These are phyloP conservation scores for Eulemur mongoz DNA, from an alignment of 2,797 vertebrate genomes.

Conservation along the genomic window DNA sequence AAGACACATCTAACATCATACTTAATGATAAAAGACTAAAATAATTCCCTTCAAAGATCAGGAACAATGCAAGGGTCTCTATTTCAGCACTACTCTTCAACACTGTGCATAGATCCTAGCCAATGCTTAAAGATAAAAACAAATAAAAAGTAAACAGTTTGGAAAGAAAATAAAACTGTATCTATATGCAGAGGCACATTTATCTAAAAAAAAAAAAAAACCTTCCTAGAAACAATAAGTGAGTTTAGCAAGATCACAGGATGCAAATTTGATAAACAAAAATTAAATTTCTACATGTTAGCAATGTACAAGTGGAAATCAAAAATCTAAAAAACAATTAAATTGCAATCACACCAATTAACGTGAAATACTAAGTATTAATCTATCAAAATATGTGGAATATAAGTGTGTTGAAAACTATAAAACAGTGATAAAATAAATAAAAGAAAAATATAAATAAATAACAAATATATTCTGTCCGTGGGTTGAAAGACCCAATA, in stretches of 20 bases:
- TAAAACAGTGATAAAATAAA: background rate
- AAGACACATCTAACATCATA: no score
- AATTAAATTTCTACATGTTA: background rate
- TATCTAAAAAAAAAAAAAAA: background rate
- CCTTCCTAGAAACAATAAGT: background rate
- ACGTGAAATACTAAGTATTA: background rate
- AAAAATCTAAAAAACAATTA: background rate
- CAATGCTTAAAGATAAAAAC: background rate
- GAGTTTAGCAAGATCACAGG: background rate
- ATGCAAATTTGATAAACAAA: background rate
- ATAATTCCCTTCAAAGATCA: no score
- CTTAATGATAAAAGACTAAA: background rate
- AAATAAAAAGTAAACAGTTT: background rate
- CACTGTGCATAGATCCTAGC: background rate
- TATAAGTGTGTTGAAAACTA: background rate
- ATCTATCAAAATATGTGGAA: background rate
- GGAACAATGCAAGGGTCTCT: background rate
- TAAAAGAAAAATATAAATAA: background rate
- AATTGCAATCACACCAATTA: background rate
- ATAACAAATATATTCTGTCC: background rate
- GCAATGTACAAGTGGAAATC: background rate
- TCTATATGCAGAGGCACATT: background rate
- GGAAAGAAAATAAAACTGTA: background rate
- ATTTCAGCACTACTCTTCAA: background rate
- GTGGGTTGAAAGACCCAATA: background rate